These are phyloP conservation scores for Spheniscus mendiculus DNA, from an alignment of 2,113 vertebrate species.

Conservation along the genomic window DNA sequence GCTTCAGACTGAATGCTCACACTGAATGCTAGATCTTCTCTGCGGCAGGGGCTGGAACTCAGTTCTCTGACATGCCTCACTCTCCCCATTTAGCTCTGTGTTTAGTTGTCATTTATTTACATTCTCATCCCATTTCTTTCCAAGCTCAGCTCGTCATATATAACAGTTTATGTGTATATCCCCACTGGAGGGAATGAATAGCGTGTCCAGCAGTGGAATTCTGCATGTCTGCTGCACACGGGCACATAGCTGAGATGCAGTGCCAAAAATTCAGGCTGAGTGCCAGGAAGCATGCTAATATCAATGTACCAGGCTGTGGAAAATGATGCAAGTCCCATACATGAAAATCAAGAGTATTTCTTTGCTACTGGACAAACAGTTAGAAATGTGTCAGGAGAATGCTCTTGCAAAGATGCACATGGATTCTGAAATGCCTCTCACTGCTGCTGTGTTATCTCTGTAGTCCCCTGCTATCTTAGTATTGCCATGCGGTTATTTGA, in stretches of 20 bases:
- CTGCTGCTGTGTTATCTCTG: background rate
- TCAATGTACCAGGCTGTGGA: background rate
- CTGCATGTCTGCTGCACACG: background rate
- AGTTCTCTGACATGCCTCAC: background rate
- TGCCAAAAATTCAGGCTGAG: background rate
- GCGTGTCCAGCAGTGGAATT: background rate
- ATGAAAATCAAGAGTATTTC: background rate
- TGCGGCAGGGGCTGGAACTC: background rate
- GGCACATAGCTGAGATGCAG: background rate
- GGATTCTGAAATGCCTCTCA: background rate
- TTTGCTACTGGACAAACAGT: background rate
- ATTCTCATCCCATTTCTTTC: background rate
- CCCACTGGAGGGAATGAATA: background rate
- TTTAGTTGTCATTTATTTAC: background rate
- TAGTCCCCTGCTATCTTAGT: accelerated
- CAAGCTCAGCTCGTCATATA: background rate
- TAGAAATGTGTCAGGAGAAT: background rate
- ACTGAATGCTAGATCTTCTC: background rate
- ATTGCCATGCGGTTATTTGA: background rate
- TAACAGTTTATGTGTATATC: background rate
- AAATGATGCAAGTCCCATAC: background rate
- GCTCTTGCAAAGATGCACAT: background rate
- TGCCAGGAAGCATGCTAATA: background rate
- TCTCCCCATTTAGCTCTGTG: background rate
- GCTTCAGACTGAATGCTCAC: background rate